These are phyloP conservation scores for Aphelocoma californica DNA, from an alignment of 2,797 vertebrate genomes.

Conservation along the genomic window DNA sequence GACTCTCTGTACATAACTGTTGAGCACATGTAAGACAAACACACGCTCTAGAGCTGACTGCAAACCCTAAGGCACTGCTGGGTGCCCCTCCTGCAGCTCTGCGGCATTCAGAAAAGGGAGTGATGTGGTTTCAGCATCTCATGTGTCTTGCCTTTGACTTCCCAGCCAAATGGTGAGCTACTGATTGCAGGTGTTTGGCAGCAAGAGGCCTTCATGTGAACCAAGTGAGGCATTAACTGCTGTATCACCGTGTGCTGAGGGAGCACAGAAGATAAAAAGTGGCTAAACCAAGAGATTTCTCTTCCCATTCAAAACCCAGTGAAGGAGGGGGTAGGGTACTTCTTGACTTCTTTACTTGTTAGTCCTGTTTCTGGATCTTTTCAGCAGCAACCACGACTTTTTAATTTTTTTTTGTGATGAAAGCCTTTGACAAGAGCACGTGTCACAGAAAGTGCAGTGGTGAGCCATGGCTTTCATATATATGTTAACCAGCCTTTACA, in stretches of 20 bases:
- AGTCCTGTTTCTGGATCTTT: background rate
- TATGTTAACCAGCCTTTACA: constrained; percentile 46
- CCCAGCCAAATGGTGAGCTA: background rate
- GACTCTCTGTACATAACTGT: background rate
- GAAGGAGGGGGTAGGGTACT: background rate
- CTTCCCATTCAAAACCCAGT: background rate
- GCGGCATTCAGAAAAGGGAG: background rate
- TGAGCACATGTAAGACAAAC: background rate
- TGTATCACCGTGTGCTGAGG: fast-evolving
- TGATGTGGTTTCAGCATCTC: background rate
- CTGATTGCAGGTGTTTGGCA: background rate
- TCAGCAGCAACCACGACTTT: background rate
- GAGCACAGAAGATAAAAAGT: background rate
- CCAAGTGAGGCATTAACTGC: background rate
- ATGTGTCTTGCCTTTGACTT: background rate
- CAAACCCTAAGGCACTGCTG: background rate
- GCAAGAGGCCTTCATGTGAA: background rate
- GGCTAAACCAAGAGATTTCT: background rate
- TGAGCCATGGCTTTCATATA: constrained; percentile 60
- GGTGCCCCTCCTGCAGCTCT: background rate
- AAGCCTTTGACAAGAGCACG: constrained; percentile 23
- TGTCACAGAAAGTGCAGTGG: background rate
- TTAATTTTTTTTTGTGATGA: background rate
- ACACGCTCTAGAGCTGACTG: background rate
- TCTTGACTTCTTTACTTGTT: background rate